phyloP scores from a whole-genome alignment of 1,140 invertebrate genomes.

The Delia radicum region DNA sequence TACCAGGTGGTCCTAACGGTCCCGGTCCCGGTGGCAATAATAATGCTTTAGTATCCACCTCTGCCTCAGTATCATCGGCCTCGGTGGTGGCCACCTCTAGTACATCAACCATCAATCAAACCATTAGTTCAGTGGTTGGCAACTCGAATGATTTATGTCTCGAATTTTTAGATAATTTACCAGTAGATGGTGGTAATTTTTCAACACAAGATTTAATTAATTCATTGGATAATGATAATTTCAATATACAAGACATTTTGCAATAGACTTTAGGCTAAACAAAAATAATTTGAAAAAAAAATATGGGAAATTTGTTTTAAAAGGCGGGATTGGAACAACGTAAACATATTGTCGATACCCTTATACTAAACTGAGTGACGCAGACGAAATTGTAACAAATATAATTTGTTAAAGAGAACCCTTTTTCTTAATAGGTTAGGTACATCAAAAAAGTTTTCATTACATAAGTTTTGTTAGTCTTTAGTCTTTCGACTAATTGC shows the following conservation, averaged over 20 bases:
- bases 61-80: constrained; percentile 33
- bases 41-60: constrained; percentile 26
- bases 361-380: too few species aligned
- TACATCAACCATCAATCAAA: constrained; percentile 56
- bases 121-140: constrained; percentile 60
- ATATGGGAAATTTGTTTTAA: too few species aligned
- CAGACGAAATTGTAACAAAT: too few species aligned
- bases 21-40: constrained; percentile 26
- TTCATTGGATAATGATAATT: constrained; percentile 59
- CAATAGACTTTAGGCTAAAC: constrained; percentile 35
- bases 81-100: constrained; percentile 31
- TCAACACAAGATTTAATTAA: constrained; percentile 76
- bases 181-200: constrained; percentile 69
- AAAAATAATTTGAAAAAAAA: too few species aligned
- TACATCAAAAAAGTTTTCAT: too few species aligned
- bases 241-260: constrained; percentile 51
- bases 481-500: too few species aligned
- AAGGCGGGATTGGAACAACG: too few species aligned
- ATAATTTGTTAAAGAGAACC: neutral
- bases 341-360: too few species aligned
- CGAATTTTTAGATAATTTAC: constrained; percentile 78
- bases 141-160: constrained; percentile 72
- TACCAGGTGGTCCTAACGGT: neutral
- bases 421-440: too few species aligned
- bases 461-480: too few species aligned